Conservation (phyloP, 2,113 vertebrate genomes). For the Petaurus breviceps region DNA sequence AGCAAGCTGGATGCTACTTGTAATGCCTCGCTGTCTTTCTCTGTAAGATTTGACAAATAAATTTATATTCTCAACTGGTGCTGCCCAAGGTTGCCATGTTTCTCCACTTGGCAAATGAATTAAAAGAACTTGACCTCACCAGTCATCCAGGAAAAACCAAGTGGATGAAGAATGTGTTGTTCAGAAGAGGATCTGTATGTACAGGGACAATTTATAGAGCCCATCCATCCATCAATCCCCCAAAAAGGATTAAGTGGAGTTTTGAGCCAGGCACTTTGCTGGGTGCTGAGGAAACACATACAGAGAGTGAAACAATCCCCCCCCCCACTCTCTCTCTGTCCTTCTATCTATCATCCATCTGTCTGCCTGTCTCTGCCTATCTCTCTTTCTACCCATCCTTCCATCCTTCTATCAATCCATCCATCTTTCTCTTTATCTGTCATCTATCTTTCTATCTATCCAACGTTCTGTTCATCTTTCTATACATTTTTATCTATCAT, state of each 20-base stretch:
- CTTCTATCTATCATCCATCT: background rate
- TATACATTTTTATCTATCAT: background rate
- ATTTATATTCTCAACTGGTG: too few relatives aligned
- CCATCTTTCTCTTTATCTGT: background rate
- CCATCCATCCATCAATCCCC: background rate
- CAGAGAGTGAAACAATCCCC: background rate
- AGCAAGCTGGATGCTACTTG: too few relatives aligned
- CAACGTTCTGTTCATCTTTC: background rate
- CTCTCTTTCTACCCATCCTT: too few relatives aligned
- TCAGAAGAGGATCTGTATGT: too few relatives aligned
- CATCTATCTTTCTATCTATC: background rate
- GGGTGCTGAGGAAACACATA: background rate
- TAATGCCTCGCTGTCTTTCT: too few relatives aligned
- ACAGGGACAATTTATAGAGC: too few relatives aligned
- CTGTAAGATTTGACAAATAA: too few relatives aligned
- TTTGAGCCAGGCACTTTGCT: background rate
- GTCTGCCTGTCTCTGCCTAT: background rate
- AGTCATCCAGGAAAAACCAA: background rate
- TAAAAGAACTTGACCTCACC: background rate
- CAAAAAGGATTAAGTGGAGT: background rate
- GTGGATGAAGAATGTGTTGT: background rate
- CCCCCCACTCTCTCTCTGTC: background rate
- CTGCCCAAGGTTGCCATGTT: too few relatives aligned
- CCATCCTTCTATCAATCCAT: background rate
- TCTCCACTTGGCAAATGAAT: too few relatives aligned